Evolutionary conservation across 1,140 invertebrate genomes (phyloP).

Genomic region (Panagrolaimus sp.): DNA sequence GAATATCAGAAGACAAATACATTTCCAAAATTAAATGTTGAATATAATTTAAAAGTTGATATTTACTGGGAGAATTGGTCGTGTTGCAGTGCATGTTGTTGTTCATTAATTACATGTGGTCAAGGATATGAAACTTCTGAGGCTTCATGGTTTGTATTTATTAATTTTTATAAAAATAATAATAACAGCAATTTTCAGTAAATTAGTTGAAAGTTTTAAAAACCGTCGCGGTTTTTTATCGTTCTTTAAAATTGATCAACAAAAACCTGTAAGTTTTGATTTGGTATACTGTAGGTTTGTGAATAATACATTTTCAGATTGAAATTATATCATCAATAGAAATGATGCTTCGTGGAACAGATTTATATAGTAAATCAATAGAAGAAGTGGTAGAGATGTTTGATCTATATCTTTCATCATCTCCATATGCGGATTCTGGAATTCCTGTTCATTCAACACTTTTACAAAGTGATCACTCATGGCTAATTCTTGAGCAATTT

Average conservation of each 20-base stretch:
- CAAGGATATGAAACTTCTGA: neutral
- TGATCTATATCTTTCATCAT: neutral
- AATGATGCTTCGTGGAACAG: no score
- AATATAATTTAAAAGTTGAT: neutral
- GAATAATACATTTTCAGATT: no score
- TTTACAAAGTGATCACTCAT: neutral
- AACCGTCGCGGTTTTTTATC: neutral
- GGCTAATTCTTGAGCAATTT: neutral
- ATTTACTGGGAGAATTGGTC: neutral
- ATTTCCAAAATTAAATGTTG: neutral
- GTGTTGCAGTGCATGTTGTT: constrained; percentile 9
- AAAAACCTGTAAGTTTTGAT: neutral
- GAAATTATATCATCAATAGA: no score
- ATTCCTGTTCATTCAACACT: neutral
- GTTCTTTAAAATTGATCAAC: neutral
- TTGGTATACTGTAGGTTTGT: no score
- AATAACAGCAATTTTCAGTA: neutral
- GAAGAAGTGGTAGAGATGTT: neutral
- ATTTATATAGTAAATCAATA: no score
- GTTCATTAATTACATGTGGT: constrained; percentile 2
- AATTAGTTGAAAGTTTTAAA: neutral
- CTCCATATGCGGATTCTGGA: neutral
- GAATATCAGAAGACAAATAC: neutral
- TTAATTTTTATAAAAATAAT: neutral
- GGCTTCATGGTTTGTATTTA: neutral